Conservation (phyloP, 2,888 invertebrate genomes). For the Kryphioiulus occultus region DNA sequence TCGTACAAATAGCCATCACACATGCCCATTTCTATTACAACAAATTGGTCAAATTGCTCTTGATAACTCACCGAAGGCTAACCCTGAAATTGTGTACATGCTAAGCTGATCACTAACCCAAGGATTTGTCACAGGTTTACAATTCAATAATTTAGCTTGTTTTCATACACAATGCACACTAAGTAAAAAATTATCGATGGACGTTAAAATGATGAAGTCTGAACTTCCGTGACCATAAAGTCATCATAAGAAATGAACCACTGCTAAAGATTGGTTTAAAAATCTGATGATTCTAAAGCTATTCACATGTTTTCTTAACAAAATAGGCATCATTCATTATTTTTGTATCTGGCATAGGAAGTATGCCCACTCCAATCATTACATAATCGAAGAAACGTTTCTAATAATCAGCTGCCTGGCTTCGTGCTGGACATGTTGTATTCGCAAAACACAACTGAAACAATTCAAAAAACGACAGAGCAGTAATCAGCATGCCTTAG, state of each 20-base stretch:
- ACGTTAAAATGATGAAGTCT: conserved; percentile 32
- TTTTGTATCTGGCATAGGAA: background rate
- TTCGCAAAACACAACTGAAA: background rate
- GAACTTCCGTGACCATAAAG: conserved; percentile 20
- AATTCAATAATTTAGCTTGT: background rate
- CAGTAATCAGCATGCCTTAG: conserved; percentile 13
- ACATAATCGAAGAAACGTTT: background rate
- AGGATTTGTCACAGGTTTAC: background rate
- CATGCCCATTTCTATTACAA: background rate
- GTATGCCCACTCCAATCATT: background rate
- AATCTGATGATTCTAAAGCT: conserved; percentile 32
- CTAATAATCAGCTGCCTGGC: background rate
- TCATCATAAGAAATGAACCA: background rate
- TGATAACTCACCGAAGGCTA: background rate
- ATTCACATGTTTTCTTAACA: conserved; percentile 16
- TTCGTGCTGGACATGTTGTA: conserved; percentile 10
- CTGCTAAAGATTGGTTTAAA: conserved; percentile 13
- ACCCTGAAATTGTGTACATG: background rate
- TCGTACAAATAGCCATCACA: background rate
- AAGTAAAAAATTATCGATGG: background rate
- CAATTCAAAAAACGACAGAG: background rate
- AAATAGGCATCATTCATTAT: background rate
- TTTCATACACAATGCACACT: background rate
- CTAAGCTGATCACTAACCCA: conserved; percentile 14
- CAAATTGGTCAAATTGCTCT: background rate